Conservation (phyloP, 2,888 invertebrate genomes). For the Margaritifera margaritifera region DNA sequence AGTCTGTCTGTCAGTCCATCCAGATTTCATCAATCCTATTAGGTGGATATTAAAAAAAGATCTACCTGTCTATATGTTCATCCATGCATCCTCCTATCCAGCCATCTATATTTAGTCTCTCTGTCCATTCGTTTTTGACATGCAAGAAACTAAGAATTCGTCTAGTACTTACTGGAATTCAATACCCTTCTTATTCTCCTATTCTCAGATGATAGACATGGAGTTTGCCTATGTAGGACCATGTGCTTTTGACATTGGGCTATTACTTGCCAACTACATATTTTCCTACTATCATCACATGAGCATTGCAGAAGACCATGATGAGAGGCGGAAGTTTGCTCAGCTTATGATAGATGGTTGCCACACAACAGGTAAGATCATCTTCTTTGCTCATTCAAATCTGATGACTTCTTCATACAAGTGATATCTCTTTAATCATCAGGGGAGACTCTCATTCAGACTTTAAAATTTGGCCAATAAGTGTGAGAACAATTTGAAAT, state of each 20-base stretch:
- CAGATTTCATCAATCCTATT: no score
- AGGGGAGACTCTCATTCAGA: no score
- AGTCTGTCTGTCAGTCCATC: no score
- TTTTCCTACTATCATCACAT: constrained; percentile 57
- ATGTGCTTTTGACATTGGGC: constrained; percentile 54
- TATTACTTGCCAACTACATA: constrained; percentile 57
- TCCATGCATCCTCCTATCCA: no score
- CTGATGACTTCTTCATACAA: not conserved
- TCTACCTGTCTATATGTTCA: no score
- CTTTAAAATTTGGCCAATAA: no score
- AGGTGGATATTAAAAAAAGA: no score
- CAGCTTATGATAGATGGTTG: constrained; percentile 51
- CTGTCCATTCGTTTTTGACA: no score
- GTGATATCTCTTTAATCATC: not conserved
- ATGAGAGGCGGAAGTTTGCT: constrained; percentile 46
- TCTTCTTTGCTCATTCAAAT: not conserved
- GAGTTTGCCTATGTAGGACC: constrained; percentile 59
- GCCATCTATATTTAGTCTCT: no score
- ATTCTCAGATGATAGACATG: constrained; percentile 43
- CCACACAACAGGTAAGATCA: constrained; percentile 41
- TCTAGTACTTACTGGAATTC: not conserved
- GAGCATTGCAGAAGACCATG: constrained; percentile 47
- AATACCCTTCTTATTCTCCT: not conserved
- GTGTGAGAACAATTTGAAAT: no score
- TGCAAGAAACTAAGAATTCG: not conserved